phyloP scores from a whole-genome alignment of 1,140 invertebrate genomes.

The Anoplolepis gracilipes region DNA sequence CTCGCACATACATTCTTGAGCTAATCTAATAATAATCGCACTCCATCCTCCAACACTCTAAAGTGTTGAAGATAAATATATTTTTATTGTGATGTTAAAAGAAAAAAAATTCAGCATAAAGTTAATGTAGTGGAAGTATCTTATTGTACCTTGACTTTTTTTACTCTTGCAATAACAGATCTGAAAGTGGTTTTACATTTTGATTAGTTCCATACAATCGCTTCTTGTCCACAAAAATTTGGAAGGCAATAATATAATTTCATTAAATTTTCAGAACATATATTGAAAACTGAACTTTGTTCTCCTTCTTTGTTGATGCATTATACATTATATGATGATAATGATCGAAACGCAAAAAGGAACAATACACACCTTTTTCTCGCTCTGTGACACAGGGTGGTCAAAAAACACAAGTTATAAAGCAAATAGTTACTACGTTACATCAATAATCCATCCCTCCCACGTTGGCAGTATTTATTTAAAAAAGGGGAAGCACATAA shows the following conservation, averaged over 20 bases:
- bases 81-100: slow-evolving; percentile 50
- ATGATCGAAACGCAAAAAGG: slow-evolving; percentile 46
- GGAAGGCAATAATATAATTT: slow-evolving; percentile 66
- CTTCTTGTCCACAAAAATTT: slow-evolving; percentile 37
- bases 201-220: slow-evolving; percentile 9
- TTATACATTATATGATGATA: slow-evolving; percentile 17
- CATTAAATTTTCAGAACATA: slow-evolving; percentile 18
- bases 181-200: slow-evolving; percentile 9
- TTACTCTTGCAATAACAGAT: slow-evolving; percentile 20
- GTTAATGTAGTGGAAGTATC: slow-evolving; percentile 32
- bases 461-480: slow-evolving; percentile 26
- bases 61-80: slow-evolving; percentile 9
- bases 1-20: slow-evolving; percentile 41
- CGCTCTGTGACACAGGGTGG: slow-evolving; percentile 56
- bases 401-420: slow-evolving; percentile 38
- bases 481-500: slow-evolving; percentile 37
- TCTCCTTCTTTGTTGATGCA: neutral
- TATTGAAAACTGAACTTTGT: slow-evolving; percentile 9
- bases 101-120: slow-evolving; percentile 1
- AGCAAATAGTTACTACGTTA: neutral
- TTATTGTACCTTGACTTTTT: slow-evolving; percentile 25
- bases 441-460: neutral
- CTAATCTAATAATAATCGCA: slow-evolving; percentile 55
- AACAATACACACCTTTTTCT: slow-evolving; percentile 62
- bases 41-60: slow-evolving; percentile 12